These are phyloP conservation scores for Pollenia griseotomentosa DNA, from an alignment of 2,888 invertebrate species.

Conservation along the genomic window DNA sequence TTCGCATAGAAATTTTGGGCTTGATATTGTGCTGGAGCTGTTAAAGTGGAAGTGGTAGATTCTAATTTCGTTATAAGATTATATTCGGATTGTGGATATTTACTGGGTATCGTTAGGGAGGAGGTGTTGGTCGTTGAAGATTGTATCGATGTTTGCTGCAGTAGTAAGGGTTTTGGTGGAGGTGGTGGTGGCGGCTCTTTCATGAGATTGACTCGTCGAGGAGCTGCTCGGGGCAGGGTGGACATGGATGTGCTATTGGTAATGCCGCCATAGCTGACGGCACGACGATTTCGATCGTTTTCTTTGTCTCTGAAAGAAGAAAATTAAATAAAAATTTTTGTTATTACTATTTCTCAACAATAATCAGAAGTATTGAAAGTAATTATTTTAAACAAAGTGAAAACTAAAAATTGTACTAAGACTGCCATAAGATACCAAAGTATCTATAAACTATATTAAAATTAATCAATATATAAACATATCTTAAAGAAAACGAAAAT, in stretches of 20 bases:
- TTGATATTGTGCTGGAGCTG: slow-evolving; percentile 80
- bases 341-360: neutral
- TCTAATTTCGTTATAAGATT: slow-evolving; percentile 83
- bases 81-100: slow-evolving; percentile 82
- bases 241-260: slow-evolving; percentile 75
- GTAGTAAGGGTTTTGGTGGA: slow-evolving; percentile 80
- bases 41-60: slow-evolving; percentile 79
- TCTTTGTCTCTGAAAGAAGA: slow-evolving; percentile 82
- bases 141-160: slow-evolving; percentile 79
- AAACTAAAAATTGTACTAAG: no score
- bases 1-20: slow-evolving; percentile 82
- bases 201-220: slow-evolving; percentile 82
- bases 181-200: slow-evolving; percentile 83
- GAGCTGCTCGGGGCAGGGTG: slow-evolving; percentile 82
- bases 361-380: neutral
- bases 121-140: slow-evolving; percentile 76
- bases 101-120: slow-evolving; percentile 80
- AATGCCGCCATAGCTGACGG: slow-evolving; percentile 82
- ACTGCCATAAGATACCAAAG: no score
- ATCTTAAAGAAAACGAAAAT: no score
- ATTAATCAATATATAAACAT: no score
- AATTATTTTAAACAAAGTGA: neutral
- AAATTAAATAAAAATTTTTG: neutral
- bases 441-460: no score
- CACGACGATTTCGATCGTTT: slow-evolving; percentile 83